phyloP scores from a whole-genome alignment of 2,113 vertebrate species.

The Solenodon paradoxus region DNA sequence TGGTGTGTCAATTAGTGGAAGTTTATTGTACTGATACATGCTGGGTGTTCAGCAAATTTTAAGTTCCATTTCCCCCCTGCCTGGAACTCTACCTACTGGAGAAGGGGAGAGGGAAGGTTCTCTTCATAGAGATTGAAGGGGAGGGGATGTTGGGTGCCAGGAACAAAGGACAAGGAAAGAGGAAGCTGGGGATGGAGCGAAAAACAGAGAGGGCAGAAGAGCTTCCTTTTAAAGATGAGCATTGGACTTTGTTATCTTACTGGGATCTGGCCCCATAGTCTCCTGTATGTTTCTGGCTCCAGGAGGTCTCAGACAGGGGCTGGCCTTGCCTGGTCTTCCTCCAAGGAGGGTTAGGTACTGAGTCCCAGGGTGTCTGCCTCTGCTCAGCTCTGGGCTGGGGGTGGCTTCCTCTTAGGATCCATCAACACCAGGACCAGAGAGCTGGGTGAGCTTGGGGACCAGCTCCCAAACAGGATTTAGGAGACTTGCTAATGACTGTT shows the following conservation, averaged over 20 bases:
- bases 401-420: fast-evolving
- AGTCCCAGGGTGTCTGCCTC: neutral
- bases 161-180: neutral
- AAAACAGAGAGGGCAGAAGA: neutral
- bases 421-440: neutral
- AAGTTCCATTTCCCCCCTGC: neutral
- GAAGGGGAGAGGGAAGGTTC: neutral
- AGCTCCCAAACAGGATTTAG: neutral
- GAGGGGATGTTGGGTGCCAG: fast-evolving
- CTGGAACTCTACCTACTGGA: neutral
- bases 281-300: neutral
- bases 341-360: neutral
- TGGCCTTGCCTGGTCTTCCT: too few relatives aligned
- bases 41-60: neutral
- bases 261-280: neutral
- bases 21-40: neutral
- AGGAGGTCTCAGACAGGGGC: neutral
- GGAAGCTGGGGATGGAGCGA: neutral
- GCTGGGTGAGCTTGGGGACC: neutral
- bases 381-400: neutral
- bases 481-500: neutral
- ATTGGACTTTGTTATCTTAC: neutral
- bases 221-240: neutral
- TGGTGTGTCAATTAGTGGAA: neutral
- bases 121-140: neutral